A percentile compares a stretch with the other conserved stretches of the same genome.
Evolutionary conservation across 2,113 vertebrate species (phyloP).

Genomic region (Tiliqua scincoides): DNA sequence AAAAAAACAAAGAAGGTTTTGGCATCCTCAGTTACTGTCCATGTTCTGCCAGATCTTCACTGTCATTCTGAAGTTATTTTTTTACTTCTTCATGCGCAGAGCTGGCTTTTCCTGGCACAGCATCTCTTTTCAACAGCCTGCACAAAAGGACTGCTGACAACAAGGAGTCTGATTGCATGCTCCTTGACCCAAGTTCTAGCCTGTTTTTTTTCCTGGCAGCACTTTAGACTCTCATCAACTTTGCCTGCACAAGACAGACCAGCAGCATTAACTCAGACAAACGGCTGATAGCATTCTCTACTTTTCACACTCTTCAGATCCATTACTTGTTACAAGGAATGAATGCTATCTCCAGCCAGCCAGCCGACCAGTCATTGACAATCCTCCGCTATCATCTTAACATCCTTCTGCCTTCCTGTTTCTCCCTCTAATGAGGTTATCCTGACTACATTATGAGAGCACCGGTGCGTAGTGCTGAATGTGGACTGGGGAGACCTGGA

Average conservation of each 20-base stretch:
- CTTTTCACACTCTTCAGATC: conserved; percentile 43
- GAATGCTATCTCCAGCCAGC: fast-evolving
- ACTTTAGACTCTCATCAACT: conserved; percentile 51
- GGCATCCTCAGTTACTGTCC: conserved; percentile 17
- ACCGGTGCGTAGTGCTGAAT: neutral
- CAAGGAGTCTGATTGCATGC: conserved; percentile 59
- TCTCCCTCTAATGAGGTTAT: neutral
- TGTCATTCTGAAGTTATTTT: conserved; percentile 56
- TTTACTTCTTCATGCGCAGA: conserved; percentile 59
- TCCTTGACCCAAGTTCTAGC: conserved; percentile 54
- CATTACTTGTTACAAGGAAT: fast-evolving
- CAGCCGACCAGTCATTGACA: neutral
- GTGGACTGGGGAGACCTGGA: neutral
- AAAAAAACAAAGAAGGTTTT: conserved; percentile 42
- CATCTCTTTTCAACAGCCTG: conserved; percentile 60
- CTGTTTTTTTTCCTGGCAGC: conserved; percentile 64
- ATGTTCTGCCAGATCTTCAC: conserved; percentile 26
- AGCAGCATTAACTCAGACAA: conserved; percentile 32
- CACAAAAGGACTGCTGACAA: conserved; percentile 66
- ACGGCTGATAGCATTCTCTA: conserved; percentile 50
- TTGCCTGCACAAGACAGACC: conserved; percentile 44
- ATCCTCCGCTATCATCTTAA: conserved; percentile 57
- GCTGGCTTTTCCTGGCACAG: conserved; percentile 66
- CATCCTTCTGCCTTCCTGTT: neutral
- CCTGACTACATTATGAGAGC: neutral